Evolutionary conservation across 2,113 vertebrate species (phyloP).

Genomic region (Epinephelus cyanopodus): DNA sequence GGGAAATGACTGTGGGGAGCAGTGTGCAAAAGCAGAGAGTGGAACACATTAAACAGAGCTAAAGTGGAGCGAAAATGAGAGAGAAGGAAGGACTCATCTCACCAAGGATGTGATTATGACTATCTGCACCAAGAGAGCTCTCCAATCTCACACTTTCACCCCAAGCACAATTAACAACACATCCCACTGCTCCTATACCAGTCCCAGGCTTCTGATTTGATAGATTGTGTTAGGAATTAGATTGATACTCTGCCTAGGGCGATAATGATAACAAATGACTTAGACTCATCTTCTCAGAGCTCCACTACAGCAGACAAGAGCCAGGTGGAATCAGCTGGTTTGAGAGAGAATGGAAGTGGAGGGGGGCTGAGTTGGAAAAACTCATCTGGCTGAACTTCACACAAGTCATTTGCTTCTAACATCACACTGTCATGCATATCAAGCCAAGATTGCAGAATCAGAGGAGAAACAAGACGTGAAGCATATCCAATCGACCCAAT

Average conservation of each 20-base stretch:
- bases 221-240: conserved; percentile 58
- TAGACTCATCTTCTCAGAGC: conserved; percentile 8
- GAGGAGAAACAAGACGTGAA: conserved; percentile 5
- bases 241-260: conserved; percentile 57
- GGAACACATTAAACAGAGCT: conserved; percentile 36
- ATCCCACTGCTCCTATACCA: conserved; percentile 13
- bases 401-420: conserved; percentile 37
- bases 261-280: conserved; percentile 56
- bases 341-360: neutral
- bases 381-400: conserved; percentile 23
- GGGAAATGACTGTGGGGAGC: neutral
- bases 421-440: conserved; percentile 15
- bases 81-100: conserved; percentile 31
- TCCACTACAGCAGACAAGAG: conserved; percentile 17
- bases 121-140: conserved; percentile 54
- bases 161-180: conserved; percentile 62
- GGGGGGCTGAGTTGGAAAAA: neutral
- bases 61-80: conserved; percentile 28
- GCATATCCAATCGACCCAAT: conserved; percentile 26
- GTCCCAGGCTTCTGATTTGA: conserved; percentile 39
- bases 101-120: conserved; percentile 68
- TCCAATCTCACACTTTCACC: conserved; percentile 52
- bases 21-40: conserved; percentile 8
- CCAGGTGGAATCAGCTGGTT: conserved; percentile 20
- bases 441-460: conserved; percentile 11